These are phyloP conservation scores for Epistrophella euchroma DNA, from an alignment of 2,888 invertebrate species.

Conservation along the genomic window DNA sequence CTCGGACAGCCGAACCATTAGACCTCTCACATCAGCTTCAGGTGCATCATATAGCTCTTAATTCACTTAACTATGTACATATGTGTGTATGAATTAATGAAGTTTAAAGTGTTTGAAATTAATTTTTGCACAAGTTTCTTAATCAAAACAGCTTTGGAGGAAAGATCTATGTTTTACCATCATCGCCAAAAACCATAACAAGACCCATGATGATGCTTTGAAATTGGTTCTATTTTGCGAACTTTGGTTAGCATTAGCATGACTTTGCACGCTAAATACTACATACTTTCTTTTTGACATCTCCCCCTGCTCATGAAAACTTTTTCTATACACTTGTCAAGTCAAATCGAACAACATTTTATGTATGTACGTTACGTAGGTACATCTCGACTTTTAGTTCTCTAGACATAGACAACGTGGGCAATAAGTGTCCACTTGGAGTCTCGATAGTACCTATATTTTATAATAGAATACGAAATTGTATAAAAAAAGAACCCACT, in stretches of 20 bases:
- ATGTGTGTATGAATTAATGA: not conserved
- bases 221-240: not conserved
- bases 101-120: not conserved
- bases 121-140: slow-evolving; percentile 1
- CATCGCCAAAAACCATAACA: not conserved
- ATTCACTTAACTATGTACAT: slow-evolving; percentile 2
- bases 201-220: not conserved
- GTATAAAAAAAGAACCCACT: slow-evolving; percentile 48
- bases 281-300: slow-evolving; percentile 74
- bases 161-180: not conserved
- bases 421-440: slow-evolving; percentile 30
- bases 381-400: slow-evolving; percentile 20
- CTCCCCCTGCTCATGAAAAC: slow-evolving; percentile 19
- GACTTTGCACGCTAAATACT: slow-evolving; percentile 30
- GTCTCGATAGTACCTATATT: slow-evolving; percentile 23
- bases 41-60: not conserved
- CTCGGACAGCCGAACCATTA: slow-evolving; percentile 29
- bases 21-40: not conserved
- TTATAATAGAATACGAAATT: slow-evolving; percentile 16
- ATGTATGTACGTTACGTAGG: not conserved
- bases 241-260: slow-evolving; percentile 11
- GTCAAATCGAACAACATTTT: slow-evolving; percentile 31
- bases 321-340: slow-evolving; percentile 15
- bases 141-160: not conserved
- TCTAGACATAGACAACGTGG: slow-evolving; percentile 48